Evolutionary conservation across 2,797 vertebrate species (phyloP).

Genomic region (Sebastes taczanowskii): DNA sequence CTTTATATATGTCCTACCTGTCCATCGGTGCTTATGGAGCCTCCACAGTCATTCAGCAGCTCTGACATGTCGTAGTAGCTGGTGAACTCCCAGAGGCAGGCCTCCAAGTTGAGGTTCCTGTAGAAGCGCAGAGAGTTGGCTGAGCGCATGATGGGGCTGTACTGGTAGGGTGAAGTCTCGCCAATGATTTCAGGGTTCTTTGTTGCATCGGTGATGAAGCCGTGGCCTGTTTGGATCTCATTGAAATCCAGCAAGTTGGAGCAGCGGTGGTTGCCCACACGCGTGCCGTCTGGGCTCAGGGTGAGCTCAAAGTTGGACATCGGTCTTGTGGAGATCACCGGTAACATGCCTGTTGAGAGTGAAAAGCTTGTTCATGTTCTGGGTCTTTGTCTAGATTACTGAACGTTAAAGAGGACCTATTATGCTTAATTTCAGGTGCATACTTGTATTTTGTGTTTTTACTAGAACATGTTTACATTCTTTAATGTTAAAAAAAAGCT

Average conservation of each 20-base stretch:
- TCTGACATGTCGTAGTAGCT: slow-evolving; percentile 89
- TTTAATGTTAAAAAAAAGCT: no score
- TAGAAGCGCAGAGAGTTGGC: slow-evolving; percentile 87
- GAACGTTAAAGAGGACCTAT: neutral
- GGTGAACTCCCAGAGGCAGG: slow-evolving; percentile 89
- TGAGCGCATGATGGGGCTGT: slow-evolving; percentile 80
- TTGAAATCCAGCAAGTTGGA: slow-evolving; percentile 90
- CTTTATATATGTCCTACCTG: slow-evolving; percentile 73
- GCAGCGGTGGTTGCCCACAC: slow-evolving; percentile 88
- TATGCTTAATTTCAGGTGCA: no score
- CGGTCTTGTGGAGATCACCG: slow-evolving; percentile 86
- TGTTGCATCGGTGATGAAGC: slow-evolving; percentile 86
- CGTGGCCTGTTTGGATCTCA: slow-evolving; percentile 87
- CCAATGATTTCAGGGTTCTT: slow-evolving; percentile 87
- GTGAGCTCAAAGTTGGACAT: slow-evolving; percentile 89
- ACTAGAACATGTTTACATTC: no score
- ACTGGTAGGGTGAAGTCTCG: slow-evolving; percentile 87
- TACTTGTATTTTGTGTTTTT: no score
- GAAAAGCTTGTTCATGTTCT: neutral
- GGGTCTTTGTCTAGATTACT: neutral
- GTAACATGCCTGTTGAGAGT: slow-evolving; percentile 83
- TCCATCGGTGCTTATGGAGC: slow-evolving; percentile 86
- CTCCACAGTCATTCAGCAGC: slow-evolving; percentile 86
- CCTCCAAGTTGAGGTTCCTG: slow-evolving; percentile 88
- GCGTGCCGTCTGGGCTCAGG: slow-evolving; percentile 86